Percentiles rank a stretch among this genome's conserved stretches.
Conservation (phyloP, 1,140 invertebrate genomes). For the Euwallacea fornicatus region DNA sequence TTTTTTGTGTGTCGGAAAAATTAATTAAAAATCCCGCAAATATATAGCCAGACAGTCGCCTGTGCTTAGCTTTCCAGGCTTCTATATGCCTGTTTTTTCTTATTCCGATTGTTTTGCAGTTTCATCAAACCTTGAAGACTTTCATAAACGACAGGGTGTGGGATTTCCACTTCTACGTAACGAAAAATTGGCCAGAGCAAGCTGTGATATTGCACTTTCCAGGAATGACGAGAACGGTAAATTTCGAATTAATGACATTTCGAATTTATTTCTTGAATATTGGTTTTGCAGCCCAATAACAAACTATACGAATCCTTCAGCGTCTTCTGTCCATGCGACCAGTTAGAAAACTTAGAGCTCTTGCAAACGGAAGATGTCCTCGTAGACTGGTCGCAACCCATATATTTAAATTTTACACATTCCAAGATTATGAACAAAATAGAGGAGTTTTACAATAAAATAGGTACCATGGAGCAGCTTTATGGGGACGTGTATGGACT, state of each 20-base stretch:
- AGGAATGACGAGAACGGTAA: slow-evolving; percentile 80
- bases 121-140: slow-evolving; percentile 85
- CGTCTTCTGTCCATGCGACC: slow-evolving; percentile 76
- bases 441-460: slow-evolving; percentile 64
- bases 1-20: background rate
- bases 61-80: background rate
- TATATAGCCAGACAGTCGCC: slow-evolving; percentile 10
- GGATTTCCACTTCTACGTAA: slow-evolving; percentile 86
- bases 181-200: slow-evolving; percentile 80
- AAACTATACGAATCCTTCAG: slow-evolving; percentile 77
- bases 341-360: slow-evolving; percentile 68
- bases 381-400: slow-evolving; percentile 72
- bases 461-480: slow-evolving; percentile 70
- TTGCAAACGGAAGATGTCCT: slow-evolving; percentile 73
- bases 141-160: slow-evolving; percentile 82
- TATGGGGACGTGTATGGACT: slow-evolving; percentile 73
- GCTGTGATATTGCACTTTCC: slow-evolving; percentile 82
- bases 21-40: slow-evolving; percentile 6
- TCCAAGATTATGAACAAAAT: slow-evolving; percentile 72
- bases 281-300: slow-evolving; percentile 67
- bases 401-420: slow-evolving; percentile 83
- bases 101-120: slow-evolving; percentile 60
- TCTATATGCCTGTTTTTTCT: background rate
- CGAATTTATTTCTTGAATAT: background rate
- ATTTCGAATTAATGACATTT: background rate